Conservation (phyloP, 2,113 vertebrate genomes). For the Actenoides lindsayi region DNA sequence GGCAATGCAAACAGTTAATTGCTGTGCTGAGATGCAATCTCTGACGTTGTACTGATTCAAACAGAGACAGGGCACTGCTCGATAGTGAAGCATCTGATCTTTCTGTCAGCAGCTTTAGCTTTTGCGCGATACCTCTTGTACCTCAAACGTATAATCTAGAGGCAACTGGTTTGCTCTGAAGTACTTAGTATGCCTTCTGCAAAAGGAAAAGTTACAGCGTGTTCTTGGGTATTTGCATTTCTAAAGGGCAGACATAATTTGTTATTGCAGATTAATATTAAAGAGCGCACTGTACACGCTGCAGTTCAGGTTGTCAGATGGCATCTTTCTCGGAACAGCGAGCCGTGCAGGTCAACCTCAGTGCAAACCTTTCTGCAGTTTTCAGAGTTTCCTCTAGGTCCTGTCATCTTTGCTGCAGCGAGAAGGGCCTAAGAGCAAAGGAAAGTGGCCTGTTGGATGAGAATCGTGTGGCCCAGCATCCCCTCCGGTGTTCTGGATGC, state of each 20-base stretch:
- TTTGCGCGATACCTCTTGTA: not conserved
- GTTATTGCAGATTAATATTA: not conserved
- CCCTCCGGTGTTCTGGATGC: rapidly evolving
- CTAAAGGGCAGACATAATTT: not conserved
- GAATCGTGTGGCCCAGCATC: not conserved
- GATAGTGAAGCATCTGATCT: not conserved
- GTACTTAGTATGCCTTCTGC: not conserved
- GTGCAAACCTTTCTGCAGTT: not conserved
- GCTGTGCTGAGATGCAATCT: not conserved
- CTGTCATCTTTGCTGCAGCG: not conserved
- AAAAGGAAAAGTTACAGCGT: not conserved
- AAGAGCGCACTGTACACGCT: rapidly evolving
- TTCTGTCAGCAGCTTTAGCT: not conserved
- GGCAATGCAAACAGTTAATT: not conserved
- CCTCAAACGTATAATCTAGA: not conserved
- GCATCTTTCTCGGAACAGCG: not conserved
- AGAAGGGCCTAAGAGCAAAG: not conserved
- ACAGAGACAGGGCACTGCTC: too few relatives aligned
- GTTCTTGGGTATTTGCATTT: slow-evolving; percentile 2
- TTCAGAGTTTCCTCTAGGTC: not conserved
- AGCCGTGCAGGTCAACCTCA: not conserved
- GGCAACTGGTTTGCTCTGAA: not conserved
- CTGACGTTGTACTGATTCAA: not conserved
- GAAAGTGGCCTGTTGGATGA: not conserved
- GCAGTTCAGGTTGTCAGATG: not conserved